A percentile compares a stretch with the other conserved stretches of the same genome.
These are phyloP conservation scores for Oreotrochilus melanogaster DNA, from an alignment of 2,113 vertebrate species.

Conservation along the genomic window DNA sequence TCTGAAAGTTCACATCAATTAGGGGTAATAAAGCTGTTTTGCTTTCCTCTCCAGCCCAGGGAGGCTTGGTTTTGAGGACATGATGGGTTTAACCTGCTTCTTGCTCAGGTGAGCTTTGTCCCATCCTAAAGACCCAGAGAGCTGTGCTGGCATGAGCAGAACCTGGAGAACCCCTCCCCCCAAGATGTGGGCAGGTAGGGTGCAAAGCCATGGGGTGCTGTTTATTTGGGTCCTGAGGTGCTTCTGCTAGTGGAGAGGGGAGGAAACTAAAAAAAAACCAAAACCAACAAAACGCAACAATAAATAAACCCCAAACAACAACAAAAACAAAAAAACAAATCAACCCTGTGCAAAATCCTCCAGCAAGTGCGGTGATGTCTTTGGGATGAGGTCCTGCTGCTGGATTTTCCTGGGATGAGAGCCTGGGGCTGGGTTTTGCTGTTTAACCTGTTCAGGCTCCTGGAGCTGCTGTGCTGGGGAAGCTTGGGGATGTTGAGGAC, in stretches of 20 bases:
- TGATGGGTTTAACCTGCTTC: not conserved
- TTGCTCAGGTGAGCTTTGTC: not conserved
- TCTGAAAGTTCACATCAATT: not conserved
- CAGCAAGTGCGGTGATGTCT: fast-evolving
- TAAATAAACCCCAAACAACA: too few relatives aligned
- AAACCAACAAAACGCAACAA: too few relatives aligned
- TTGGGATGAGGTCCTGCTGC: fast-evolving
- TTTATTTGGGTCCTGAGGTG: fast-evolving
- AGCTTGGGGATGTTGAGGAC: not conserved
- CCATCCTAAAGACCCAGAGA: not conserved
- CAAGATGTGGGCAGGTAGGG: fast-evolving
- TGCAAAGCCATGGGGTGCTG: not conserved
- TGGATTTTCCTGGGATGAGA: not conserved
- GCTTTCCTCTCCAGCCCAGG: not conserved
- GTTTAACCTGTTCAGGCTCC: not conserved
- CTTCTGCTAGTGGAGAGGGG: not conserved
- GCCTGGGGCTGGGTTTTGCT: fast-evolving
- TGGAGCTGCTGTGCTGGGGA: not conserved
- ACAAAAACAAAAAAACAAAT: too few relatives aligned
- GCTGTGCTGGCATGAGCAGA: fast-evolving
- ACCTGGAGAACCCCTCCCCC: too few relatives aligned
- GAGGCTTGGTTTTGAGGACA: not conserved
- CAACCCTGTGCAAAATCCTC: fast-evolving
- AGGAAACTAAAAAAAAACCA: not conserved
- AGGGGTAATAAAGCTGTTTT: not conserved